Conservation (phyloP, 2,113 vertebrate species). For the Ammodramus savannarum region DNA sequence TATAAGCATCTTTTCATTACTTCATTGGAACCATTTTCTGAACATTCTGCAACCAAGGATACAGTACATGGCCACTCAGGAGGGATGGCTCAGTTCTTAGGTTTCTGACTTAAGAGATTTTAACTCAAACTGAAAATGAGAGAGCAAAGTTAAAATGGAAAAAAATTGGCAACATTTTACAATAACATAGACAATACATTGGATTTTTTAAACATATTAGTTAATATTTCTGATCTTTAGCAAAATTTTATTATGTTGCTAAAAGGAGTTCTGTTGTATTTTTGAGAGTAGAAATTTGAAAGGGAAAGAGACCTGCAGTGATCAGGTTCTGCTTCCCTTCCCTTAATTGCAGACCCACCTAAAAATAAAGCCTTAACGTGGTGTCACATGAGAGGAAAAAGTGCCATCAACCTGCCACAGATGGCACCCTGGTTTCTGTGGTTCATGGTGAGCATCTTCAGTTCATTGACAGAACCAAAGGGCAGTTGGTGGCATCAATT, state of each 20-base stretch:
- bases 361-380: neutral
- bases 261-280: neutral
- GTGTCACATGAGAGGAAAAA: neutral
- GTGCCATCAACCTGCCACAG: neutral
- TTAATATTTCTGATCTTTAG: neutral
- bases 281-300: neutral
- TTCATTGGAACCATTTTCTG: neutral
- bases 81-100: neutral
- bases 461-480: neutral
- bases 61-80: neutral
- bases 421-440: neutral
- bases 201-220: neutral
- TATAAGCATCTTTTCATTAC: neutral
- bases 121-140: neutral
- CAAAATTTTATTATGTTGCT: neutral
- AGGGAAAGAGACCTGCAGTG: neutral
- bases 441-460: neutral
- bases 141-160: neutral
- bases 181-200: neutral
- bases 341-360: neutral
- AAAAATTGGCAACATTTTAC: neutral
- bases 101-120: neutral
- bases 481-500: neutral
- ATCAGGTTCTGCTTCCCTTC: neutral
- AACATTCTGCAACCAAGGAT: neutral